A percentile compares a stretch with the other conserved stretches of the same genome.
phyloP scores from a whole-genome alignment of 2,797 vertebrate species.

The Scleropages formosus region DNA sequence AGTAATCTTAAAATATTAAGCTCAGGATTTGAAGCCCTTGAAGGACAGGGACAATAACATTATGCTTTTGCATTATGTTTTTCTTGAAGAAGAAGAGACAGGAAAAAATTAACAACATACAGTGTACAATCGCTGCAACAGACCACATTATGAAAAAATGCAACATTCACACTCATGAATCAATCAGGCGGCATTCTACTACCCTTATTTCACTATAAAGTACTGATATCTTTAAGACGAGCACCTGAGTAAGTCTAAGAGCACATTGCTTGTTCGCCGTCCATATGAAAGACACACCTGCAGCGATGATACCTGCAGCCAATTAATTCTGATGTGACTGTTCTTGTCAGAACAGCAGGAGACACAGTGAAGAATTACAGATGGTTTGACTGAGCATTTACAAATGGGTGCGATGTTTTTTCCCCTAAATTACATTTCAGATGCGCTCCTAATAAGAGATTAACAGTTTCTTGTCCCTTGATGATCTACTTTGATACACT shows the following conservation, averaged over 20 bases:
- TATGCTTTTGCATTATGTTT: too few relatives aligned
- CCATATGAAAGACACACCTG: conserved; percentile 34
- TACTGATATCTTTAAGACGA: too few relatives aligned
- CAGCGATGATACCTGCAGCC: conserved; percentile 46
- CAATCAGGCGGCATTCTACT: too few relatives aligned
- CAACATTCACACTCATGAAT: too few relatives aligned
- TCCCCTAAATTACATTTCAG: conserved; percentile 21
- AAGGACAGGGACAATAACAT: too few relatives aligned
- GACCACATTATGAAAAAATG: too few relatives aligned
- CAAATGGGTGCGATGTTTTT: neutral
- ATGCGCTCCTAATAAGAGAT: conserved; percentile 31
- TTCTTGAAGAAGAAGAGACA: too few relatives aligned
- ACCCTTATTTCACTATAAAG: too few relatives aligned
- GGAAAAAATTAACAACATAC: too few relatives aligned
- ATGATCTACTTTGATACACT: neutral
- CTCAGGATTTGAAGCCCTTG: neutral
- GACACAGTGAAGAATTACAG: conserved; percentile 14
- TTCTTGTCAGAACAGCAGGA: conserved; percentile 39
- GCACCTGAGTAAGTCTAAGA: too few relatives aligned
- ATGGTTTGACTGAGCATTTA: conserved; percentile 19
- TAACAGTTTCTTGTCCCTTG: conserved; percentile 12
- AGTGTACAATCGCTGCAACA: too few relatives aligned
- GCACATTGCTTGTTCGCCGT: neutral
- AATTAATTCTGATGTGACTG: conserved; percentile 63
- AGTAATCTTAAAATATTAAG: neutral